Evolutionary conservation across 2,797 vertebrate species (phyloP).

Genomic region (Pygocentrus nattereri): DNA sequence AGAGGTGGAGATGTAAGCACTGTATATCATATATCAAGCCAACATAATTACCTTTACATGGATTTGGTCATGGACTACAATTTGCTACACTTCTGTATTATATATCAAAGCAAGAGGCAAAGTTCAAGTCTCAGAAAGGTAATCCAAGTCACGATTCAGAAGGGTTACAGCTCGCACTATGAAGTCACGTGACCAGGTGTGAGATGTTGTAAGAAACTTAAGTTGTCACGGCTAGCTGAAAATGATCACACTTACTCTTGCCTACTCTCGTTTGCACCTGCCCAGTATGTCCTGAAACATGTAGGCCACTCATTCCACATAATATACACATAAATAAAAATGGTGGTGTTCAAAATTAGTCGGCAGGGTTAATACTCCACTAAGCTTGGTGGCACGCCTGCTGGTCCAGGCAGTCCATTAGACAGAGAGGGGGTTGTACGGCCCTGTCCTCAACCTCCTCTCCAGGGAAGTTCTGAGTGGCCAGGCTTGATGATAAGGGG

Average conservation of each 20-base stretch:
- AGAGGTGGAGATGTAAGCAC: no score
- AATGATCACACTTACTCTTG: constrained; percentile 5
- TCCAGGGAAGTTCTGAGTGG: constrained; percentile 42
- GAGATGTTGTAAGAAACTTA: constrained; percentile 25
- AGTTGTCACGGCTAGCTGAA: constrained; percentile 27
- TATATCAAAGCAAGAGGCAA: constrained; percentile 3
- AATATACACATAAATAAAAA: constrained; percentile 44
- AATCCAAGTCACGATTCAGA: constrained; percentile 17
- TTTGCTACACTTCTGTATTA: no score
- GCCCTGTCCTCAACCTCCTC: constrained; percentile 43
- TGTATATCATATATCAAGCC: no score
- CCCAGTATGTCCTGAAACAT: constrained; percentile 16
- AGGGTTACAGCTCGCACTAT: constrained; percentile 30
- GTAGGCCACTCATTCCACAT: constrained; percentile 10
- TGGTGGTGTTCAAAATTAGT: constrained; percentile 36
- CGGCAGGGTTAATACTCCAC: constrained; percentile 34
- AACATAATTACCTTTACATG: no score
- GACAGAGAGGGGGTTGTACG: constrained; percentile 22
- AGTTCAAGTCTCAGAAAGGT: constrained; percentile 10
- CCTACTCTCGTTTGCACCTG: background rate
- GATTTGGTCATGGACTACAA: background rate
- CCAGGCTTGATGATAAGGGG: constrained; percentile 36
- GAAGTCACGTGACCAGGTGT: constrained; percentile 9
- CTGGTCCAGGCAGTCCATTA: constrained; percentile 27
- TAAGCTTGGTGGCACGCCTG: constrained; percentile 41